Evolutionary conservation across 2,113 vertebrate species (phyloP).

Genomic region (chimpanzee (Pan troglodytes)): NHGRI_mPanTro3-v2.1_pri NC_072410.2:18812501-18813000

Average conservation of each 20-base stretch:
- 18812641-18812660: background rate
- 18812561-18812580: background rate
- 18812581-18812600: background rate
- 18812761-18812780: background rate
- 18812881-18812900: background rate
- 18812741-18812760: background rate
- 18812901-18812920: background rate
- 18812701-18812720: background rate
- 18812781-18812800: background rate
- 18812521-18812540: background rate
- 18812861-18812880: background rate
- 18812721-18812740: background rate
- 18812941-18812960: fast-evolving
- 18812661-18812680: background rate
- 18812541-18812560: constrained; percentile 15
- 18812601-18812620: background rate
- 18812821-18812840: background rate
- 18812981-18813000: background rate
- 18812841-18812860: background rate
- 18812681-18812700: background rate
- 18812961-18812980: fast-evolving
- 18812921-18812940: background rate
- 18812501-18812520: background rate
- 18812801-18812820: background rate
- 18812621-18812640: background rate